Evolutionary conservation across 2,113 vertebrate species (phyloP).

Genomic region (Galeopterus variegatus): DNA sequence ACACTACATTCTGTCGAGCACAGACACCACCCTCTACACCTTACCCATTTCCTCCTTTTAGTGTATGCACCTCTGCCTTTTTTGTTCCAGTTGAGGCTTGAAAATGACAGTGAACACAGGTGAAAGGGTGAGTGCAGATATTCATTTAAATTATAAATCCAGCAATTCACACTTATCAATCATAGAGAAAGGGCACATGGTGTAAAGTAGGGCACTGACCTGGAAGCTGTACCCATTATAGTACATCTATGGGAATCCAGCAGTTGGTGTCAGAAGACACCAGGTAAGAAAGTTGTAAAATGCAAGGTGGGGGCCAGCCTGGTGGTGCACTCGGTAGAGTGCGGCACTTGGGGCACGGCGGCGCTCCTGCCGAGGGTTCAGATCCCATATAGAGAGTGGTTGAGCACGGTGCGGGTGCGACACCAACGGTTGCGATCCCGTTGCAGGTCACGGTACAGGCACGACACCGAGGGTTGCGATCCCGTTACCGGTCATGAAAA

Average conservation of each 20-base stretch:
- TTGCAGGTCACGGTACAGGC: no score
- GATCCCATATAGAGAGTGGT: no score
- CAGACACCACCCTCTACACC: neutral
- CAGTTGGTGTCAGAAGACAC: neutral
- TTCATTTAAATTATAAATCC: neutral
- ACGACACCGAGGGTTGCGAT: no score
- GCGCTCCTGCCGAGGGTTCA: no score
- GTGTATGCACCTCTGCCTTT: neutral
- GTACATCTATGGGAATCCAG: neutral
- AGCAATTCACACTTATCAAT: neutral
- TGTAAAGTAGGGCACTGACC: neutral
- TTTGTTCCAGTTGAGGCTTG: neutral
- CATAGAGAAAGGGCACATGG: neutral
- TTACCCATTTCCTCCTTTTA: neutral
- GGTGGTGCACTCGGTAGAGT: no score
- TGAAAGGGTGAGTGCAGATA: neutral
- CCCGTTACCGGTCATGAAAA: no score
- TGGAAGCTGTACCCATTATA: neutral
- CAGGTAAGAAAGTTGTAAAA: conserved; percentile 22
- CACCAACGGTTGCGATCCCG: no score
- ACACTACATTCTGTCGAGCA: neutral
- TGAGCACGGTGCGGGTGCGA: no score
- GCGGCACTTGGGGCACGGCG: no score
- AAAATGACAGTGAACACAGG: neutral
- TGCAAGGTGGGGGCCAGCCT: neutral